Evolutionary conservation across 2,113 vertebrate species (phyloP).

Genomic region (Daphoenositta chrysoptera): DNA sequence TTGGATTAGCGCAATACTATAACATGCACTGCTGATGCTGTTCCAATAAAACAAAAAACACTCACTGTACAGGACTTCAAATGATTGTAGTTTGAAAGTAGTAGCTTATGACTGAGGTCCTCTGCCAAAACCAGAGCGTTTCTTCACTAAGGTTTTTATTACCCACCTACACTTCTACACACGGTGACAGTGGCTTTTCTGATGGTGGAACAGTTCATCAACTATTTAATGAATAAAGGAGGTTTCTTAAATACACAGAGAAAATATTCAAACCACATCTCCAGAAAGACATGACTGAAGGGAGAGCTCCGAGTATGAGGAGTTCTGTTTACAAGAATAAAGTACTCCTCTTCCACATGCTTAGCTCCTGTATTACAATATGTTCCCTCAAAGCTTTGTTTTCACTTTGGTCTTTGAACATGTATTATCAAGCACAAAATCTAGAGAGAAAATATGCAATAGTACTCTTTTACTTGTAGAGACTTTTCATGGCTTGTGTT

Average conservation of each 20-base stretch:
- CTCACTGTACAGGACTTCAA: neutral
- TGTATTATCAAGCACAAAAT: neutral
- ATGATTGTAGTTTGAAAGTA: neutral
- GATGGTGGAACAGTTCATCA: neutral
- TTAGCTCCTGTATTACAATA: neutral
- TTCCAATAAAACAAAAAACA: neutral
- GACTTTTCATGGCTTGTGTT: neutral
- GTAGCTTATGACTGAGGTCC: neutral
- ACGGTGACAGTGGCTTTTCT: neutral
- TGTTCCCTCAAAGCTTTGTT: neutral
- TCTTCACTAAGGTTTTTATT: neutral
- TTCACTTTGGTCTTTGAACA: neutral
- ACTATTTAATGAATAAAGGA: neutral
- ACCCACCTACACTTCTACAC: neutral
- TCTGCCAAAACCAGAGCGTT: neutral
- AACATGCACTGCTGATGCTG: neutral
- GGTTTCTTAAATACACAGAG: neutral
- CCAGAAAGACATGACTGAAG: neutral
- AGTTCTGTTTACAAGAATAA: neutral
- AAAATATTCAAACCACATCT: neutral
- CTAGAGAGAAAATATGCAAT: neutral
- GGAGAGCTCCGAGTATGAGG: accelerated
- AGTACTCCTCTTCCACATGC: neutral
- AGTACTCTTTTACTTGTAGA: neutral
- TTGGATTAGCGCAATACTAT: neutral